Conservation (phyloP, 2,888 invertebrate genomes). For the Hypercompe scribonia region DNA sequence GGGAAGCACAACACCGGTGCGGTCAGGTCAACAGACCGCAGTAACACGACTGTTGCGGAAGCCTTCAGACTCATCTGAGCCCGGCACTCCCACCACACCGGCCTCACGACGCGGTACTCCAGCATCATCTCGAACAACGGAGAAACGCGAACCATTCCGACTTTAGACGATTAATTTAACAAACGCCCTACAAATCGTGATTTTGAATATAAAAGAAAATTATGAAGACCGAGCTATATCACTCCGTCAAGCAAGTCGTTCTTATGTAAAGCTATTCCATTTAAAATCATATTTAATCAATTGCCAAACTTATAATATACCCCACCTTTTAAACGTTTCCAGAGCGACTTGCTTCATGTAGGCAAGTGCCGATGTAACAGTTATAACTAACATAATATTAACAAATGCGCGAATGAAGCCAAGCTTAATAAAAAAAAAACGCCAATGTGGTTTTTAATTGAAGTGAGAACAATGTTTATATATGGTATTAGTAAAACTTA, state of each 20-base stretch:
- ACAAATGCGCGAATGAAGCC: conserved; percentile 82
- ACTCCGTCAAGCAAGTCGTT: conserved; percentile 66
- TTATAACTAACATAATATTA: conserved; percentile 80
- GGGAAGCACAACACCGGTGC: conserved; percentile 91
- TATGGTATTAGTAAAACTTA: conserved; percentile 81
- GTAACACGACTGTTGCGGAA: conserved; percentile 88
- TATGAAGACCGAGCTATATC: conserved; percentile 42
- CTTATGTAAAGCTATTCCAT: conserved; percentile 52
- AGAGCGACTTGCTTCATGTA: conserved; percentile 64
- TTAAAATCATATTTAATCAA: conserved; percentile 50
- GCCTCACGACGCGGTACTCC: conserved; percentile 77
- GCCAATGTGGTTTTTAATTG: conserved; percentile 83
- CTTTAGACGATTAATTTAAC: conserved; percentile 83
- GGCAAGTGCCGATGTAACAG: conserved; percentile 68
- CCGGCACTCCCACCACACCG: conserved; percentile 83
- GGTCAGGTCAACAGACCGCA: conserved; percentile 88
- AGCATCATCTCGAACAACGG: conserved; percentile 78
- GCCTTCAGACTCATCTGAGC: conserved; percentile 90
- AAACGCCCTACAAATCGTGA: conserved; percentile 33
- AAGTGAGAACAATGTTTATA: conserved; percentile 72
- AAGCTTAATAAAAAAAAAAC: conserved; percentile 76
- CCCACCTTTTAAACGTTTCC: conserved; percentile 48
- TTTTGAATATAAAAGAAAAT: conserved; percentile 39
- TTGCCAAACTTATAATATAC: conserved; percentile 50
- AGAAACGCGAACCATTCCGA: conserved; percentile 91